Evolutionary conservation across 2,113 vertebrate species (phyloP).

Genomic region (Anser cygnoides): DNA sequence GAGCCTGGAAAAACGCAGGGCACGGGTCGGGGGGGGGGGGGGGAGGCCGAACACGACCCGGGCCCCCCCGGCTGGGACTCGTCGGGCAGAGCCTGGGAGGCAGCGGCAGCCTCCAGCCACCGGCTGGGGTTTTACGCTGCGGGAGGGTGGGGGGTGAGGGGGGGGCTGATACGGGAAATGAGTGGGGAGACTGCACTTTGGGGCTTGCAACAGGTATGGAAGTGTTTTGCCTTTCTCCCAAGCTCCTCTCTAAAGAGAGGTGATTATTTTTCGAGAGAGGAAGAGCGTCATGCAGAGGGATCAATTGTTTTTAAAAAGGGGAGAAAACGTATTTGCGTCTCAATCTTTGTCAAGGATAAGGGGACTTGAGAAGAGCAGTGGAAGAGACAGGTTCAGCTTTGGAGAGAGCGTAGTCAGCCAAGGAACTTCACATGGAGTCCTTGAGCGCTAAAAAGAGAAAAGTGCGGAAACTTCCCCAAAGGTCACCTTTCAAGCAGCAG

Average conservation of each 20-base stretch:
- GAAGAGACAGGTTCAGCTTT: background rate
- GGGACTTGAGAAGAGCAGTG: background rate
- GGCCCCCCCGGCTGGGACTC: no score
- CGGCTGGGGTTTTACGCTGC: background rate
- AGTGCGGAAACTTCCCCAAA: constrained; percentile 41
- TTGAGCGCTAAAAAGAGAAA: constrained; percentile 16
- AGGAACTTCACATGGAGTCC: constrained; percentile 31
- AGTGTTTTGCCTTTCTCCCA: background rate
- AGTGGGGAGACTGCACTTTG: background rate
- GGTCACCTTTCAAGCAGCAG: constrained; percentile 23
- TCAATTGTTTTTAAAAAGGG: background rate
- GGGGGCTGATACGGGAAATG: no score
- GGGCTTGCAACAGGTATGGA: constrained; percentile 13
- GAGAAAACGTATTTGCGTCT: background rate
- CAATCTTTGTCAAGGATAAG: background rate
- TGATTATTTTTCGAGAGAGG: background rate
- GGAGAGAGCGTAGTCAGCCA: background rate
- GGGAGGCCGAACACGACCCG: no score
- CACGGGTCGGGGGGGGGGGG: no score
- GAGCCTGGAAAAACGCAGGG: no score
- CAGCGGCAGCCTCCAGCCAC: background rate
- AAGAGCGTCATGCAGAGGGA: background rate
- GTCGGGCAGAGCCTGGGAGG: background rate
- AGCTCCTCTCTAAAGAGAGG: background rate
- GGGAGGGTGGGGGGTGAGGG: background rate